phyloP scores from a whole-genome alignment of 2,113 vertebrate genomes.

The Platysteira castanea region DNA sequence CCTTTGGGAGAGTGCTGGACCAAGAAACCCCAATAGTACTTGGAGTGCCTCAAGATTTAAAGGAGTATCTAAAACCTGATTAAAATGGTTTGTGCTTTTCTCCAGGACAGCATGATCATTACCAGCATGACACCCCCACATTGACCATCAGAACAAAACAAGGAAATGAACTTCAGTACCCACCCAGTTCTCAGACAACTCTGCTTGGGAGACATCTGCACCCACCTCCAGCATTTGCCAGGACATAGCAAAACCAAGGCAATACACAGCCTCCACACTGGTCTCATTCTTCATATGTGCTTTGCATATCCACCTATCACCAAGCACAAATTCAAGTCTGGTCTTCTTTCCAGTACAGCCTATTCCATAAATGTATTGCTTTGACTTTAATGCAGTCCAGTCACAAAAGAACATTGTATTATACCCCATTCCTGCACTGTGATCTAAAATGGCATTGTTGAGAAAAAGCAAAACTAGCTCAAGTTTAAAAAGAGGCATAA shows the following conservation, averaged over 20 bases:
- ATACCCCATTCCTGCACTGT: not conserved
- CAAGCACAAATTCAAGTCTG: not conserved
- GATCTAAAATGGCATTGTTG: not conserved
- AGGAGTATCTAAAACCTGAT: not conserved
- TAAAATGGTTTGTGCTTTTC: not conserved
- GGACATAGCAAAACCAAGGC: rapidly evolving
- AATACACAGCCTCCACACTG: not conserved
- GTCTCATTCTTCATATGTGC: not conserved
- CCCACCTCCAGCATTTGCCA: not conserved
- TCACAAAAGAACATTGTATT: not conserved
- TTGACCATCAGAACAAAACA: not conserved
- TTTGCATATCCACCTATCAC: not conserved
- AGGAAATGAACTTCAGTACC: not conserved
- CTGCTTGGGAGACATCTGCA: not conserved
- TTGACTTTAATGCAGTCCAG: not conserved
- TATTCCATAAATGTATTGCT: not conserved
- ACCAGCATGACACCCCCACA: not conserved
- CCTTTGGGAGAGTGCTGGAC: not conserved
- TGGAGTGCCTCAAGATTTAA: not conserved
- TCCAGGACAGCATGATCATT: not conserved
- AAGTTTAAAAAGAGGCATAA: not conserved
- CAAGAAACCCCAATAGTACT: not conserved
- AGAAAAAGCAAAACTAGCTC: not conserved
- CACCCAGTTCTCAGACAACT: rapidly evolving
- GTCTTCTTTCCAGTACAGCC: not conserved